Evolutionary conservation across 1,140 invertebrate species (phyloP).

Genomic region (Yoshiicerus persimilis): DNA sequence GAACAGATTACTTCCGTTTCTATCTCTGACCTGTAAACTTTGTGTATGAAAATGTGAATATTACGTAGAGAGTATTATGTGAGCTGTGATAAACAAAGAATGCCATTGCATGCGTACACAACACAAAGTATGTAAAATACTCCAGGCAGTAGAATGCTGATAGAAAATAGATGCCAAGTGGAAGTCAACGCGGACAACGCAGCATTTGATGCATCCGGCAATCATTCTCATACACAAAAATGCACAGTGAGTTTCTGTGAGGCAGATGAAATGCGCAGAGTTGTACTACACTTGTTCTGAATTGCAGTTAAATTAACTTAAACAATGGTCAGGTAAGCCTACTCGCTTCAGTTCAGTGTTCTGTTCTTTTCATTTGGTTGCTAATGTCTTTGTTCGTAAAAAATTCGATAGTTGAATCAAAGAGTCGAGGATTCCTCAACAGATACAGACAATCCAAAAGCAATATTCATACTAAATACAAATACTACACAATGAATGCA

Average conservation of each 20-base stretch:
- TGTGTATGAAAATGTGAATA: background rate
- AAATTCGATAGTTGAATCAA: background rate
- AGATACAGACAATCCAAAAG: background rate
- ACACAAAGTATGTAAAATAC: background rate
- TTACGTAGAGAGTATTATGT: background rate
- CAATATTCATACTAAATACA: too few relatives aligned
- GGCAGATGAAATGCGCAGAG: background rate
- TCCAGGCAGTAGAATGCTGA: background rate
- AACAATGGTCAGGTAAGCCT: background rate
- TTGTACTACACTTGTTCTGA: background rate
- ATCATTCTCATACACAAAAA: background rate
- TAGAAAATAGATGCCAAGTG: background rate
- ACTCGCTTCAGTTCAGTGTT: background rate
- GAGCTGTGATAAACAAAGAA: too few relatives aligned
- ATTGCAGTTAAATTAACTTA: background rate
- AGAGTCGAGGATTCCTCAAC: background rate
- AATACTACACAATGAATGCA: background rate
- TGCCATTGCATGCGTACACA: background rate
- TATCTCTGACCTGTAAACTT: background rate
- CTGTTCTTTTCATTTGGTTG: background rate
- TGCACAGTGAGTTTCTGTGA: background rate
- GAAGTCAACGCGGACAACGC: background rate
- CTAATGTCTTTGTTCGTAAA: background rate
- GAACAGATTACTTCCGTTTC: slow-evolving; percentile 22
- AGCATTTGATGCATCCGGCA: slow-evolving; percentile 1